These are phyloP conservation scores for Halyomorpha halys DNA, from an alignment of 1,140 invertebrate species.

Conservation along the genomic window DNA sequence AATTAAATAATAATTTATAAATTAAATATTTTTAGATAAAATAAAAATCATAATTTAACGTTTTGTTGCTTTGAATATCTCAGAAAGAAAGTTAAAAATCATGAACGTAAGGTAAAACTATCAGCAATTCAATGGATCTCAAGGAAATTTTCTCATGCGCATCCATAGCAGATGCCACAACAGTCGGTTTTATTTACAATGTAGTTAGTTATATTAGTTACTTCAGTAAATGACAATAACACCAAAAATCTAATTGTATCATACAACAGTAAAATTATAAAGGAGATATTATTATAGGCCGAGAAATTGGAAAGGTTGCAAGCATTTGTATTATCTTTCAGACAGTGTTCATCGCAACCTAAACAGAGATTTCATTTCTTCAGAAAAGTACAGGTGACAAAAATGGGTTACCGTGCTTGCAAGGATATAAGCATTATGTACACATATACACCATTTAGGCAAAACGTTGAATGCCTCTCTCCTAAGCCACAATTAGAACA, in stretches of 20 bases:
- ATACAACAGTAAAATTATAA: not conserved
- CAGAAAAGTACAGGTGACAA: not conserved
- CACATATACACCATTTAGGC: not conserved
- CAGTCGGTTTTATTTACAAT: not conserved
- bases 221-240: not conserved
- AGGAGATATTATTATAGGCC: not conserved
- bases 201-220: not conserved
- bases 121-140: too few relatives aligned
- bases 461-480: not conserved
- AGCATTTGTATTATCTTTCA: not conserved
- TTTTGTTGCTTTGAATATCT: too few relatives aligned
- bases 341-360: not conserved
- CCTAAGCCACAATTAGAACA: not conserved
- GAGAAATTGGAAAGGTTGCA: slow-evolving; percentile 3
- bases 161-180: not conserved
- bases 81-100: too few relatives aligned
- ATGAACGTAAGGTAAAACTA: too few relatives aligned
- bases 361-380: not conserved
- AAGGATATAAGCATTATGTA: not conserved
- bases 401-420: not conserved
- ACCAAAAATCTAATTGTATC: not conserved
- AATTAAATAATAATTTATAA: too few relatives aligned
- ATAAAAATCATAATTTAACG: too few relatives aligned
- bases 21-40: too few relatives aligned
- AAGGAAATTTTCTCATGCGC: not conserved